Percentiles rank a stretch among this genome's conserved stretches.
phyloP scores from a whole-genome alignment of 2,888 invertebrate species.

The Embidobia sp. region DNA sequence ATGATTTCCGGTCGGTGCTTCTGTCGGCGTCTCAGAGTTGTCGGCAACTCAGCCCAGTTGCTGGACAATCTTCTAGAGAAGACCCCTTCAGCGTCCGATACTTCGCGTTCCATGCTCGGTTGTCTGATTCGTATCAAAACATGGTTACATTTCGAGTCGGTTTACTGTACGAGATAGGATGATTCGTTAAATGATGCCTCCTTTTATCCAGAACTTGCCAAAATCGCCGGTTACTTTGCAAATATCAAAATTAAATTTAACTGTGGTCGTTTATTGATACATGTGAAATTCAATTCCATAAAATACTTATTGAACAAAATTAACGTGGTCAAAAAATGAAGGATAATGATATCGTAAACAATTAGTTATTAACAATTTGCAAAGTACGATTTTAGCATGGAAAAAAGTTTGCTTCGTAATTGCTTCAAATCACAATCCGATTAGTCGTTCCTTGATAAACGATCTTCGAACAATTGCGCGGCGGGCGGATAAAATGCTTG shows the following conservation, averaged over 20 bases:
- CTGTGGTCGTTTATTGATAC: no score
- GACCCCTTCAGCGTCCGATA: constrained; percentile 77
- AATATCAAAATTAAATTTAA: constrained; percentile 1
- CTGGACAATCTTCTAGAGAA: constrained; percentile 75
- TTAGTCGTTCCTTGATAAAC: constrained; percentile 33
- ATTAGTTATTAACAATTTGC: neutral
- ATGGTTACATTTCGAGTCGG: constrained; percentile 20
- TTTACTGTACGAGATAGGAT: constrained; percentile 24
- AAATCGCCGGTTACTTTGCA: neutral
- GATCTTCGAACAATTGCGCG: neutral
- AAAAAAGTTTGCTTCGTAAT: no score
- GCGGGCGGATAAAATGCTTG: neutral
- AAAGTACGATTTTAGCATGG: no score
- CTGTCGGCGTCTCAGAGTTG: constrained; percentile 78
- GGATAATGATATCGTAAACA: no score
- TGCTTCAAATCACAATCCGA: no score
- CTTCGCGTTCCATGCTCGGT: constrained; percentile 76
- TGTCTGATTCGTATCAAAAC: constrained; percentile 23
- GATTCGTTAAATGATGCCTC: no score
- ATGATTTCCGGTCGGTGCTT: constrained; percentile 79
- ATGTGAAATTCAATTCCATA: no score
- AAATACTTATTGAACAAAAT: neutral
- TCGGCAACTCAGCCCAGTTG: constrained; percentile 81
- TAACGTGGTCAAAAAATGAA: neutral
- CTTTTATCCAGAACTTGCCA: no score